Percentiles rank a stretch among this genome's conserved stretches.
phyloP scores from a whole-genome alignment of 2,797 vertebrate genomes.

The Diglossa cyanea region DNA sequence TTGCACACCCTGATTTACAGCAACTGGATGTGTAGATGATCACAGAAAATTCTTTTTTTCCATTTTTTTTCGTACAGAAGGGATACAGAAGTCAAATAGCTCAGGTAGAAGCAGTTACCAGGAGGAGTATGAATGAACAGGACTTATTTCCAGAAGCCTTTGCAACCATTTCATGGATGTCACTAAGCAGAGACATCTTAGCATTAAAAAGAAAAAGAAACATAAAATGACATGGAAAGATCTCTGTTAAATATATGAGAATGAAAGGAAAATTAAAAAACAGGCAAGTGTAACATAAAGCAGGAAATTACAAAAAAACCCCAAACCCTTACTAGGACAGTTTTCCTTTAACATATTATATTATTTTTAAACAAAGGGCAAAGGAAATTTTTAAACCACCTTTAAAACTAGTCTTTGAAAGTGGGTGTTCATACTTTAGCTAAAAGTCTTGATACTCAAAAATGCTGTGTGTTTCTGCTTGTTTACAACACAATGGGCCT shows the following conservation, averaged over 20 bases:
- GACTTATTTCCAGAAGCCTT: background rate
- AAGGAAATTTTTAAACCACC: conserved; percentile 35
- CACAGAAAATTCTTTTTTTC: background rate
- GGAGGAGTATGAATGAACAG: background rate
- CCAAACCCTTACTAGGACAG: background rate
- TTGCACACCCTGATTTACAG: background rate
- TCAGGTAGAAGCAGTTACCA: background rate
- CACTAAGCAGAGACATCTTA: background rate
- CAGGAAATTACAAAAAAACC: background rate
- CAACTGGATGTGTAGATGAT: background rate
- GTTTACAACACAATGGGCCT: background rate
- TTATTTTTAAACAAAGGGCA: conserved; percentile 46
- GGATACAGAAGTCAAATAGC: background rate
- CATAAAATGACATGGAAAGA: background rate
- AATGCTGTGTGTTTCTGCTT: background rate
- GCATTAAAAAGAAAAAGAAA: background rate
- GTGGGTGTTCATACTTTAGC: background rate
- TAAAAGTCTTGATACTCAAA: background rate
- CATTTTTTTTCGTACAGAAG: background rate
- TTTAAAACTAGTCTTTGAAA: conserved; percentile 23
- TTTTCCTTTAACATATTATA: conserved; percentile 37
- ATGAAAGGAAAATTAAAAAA: background rate
- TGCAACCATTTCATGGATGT: background rate
- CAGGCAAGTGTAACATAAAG: background rate
- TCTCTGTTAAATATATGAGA: background rate